phyloP scores from a whole-genome alignment of 1,140 invertebrate species.

The Bathynomus jamesi region DNA sequence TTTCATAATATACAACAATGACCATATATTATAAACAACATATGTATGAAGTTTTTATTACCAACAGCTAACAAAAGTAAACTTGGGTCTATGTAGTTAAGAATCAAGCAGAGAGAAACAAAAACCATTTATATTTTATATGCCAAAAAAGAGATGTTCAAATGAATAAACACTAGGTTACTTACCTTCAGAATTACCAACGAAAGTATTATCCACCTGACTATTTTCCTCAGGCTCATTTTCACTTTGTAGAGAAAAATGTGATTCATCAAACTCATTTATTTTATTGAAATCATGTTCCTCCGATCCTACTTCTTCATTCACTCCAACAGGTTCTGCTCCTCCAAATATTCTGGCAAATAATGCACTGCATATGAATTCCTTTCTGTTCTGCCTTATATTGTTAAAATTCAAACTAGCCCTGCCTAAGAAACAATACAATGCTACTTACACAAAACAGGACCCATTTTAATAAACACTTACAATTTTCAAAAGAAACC shows the following conservation, averaged over 20 bases:
- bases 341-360: constrained; percentile 9
- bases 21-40: no score
- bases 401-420: not conserved
- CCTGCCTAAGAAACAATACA: not conserved
- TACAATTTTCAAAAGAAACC: no score
- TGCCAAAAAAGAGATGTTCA: not conserved
- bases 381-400: not conserved
- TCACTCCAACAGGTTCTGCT: not conserved
- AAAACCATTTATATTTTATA: no score
- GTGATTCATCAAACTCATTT: not conserved
- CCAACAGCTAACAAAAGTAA: no score
- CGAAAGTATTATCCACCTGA: not conserved
- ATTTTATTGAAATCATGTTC: not conserved
- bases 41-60: no score
- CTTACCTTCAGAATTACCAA: not conserved
- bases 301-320: not conserved
- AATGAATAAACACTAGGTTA: not conserved
- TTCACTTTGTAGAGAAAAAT: no score
- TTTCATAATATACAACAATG: no score
- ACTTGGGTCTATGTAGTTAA: no score
- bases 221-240: not conserved
- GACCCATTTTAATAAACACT: not conserved
- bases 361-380: not conserved
- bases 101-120: no score
- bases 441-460: no score